A percentile compares a stretch with the other conserved stretches of the same genome.
Conservation (phyloP, 2,888 invertebrate genomes). For the Pandemis cinnamomeana region DNA sequence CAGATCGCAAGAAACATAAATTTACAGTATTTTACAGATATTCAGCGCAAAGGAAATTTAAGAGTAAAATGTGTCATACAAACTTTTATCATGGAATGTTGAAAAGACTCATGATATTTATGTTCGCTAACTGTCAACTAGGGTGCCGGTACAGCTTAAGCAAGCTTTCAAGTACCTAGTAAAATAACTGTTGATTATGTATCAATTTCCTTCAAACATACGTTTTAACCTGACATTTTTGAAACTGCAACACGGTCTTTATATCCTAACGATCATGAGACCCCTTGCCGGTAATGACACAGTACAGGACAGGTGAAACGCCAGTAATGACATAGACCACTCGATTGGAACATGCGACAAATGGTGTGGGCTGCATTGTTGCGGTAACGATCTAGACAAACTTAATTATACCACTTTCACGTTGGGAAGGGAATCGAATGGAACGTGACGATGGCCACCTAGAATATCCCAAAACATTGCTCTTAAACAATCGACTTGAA, state of each 20-base stretch:
- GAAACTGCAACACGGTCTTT: neutral
- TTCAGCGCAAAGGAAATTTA: no score
- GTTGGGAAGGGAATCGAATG: neutral
- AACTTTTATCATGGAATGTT: no score
- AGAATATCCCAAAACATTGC: neutral
- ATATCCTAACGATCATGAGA: slow-evolving; percentile 41
- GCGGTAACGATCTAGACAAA: neutral
- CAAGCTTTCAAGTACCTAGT: no score
- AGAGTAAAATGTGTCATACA: no score
- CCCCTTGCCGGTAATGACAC: slow-evolving; percentile 36
- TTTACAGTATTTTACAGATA: no score
- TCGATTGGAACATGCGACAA: slow-evolving; percentile 26
- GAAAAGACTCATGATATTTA: no score
- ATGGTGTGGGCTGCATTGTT: slow-evolving; percentile 20
- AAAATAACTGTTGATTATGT: no score
- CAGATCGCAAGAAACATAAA: no score
- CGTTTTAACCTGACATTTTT: neutral
- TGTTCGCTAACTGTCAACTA: no score
- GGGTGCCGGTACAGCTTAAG: no score
- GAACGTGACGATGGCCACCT: neutral
- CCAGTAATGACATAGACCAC: slow-evolving; percentile 37
- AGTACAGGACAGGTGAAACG: slow-evolving; percentile 48
- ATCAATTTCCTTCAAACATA: slow-evolving; percentile 1
- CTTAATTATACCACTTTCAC: slow-evolving; percentile 23
- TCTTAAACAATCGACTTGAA: no score